Conservation (phyloP, 2,888 invertebrate species). For the Epirrita christyi region DNA sequence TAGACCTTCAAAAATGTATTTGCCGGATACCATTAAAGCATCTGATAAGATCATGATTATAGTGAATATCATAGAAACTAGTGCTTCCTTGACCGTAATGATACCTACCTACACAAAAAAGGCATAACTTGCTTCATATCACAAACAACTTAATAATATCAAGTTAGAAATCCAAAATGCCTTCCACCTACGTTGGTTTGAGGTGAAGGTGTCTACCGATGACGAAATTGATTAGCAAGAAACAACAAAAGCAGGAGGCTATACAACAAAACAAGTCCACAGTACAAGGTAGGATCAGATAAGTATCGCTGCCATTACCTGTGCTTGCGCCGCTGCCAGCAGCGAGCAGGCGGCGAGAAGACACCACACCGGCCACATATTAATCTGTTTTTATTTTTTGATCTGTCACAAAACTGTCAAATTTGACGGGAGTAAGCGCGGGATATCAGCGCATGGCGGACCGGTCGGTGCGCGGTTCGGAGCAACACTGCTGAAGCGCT, state of each 20-base stretch:
- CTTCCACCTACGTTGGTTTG: conserved; percentile 33
- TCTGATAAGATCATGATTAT: not conserved
- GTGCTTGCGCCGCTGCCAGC: conserved; percentile 60
- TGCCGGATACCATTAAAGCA: conserved; percentile 3
- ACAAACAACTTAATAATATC: conserved; percentile 2
- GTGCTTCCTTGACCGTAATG: not conserved
- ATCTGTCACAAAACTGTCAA: conserved; percentile 49
- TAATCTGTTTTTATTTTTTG: conserved; percentile 49
- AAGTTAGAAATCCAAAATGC: conserved; percentile 30
- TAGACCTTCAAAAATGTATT: not conserved
- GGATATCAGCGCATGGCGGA: conserved; percentile 69
- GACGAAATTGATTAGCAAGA: conserved; percentile 41
- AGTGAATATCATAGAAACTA: not conserved
- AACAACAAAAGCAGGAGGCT: conserved; percentile 39
- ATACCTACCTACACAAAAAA: not conserved
- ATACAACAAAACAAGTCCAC: conserved; percentile 34
- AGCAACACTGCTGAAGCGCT: conserved; percentile 74
- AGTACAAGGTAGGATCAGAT: conserved; percentile 13
- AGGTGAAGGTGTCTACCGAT: conserved; percentile 38
- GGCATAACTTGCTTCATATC: conserved; percentile 3
- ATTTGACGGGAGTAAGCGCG: conserved; percentile 50
- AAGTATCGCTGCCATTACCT: conserved; percentile 54
- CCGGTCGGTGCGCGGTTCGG: conserved; percentile 68
- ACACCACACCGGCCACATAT: conserved; percentile 68
- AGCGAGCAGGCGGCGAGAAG: conserved; percentile 57